These are phyloP conservation scores for Helicoverpa zea DNA, from an alignment of 1,140 invertebrate species.

Conservation along the genomic window DNA sequence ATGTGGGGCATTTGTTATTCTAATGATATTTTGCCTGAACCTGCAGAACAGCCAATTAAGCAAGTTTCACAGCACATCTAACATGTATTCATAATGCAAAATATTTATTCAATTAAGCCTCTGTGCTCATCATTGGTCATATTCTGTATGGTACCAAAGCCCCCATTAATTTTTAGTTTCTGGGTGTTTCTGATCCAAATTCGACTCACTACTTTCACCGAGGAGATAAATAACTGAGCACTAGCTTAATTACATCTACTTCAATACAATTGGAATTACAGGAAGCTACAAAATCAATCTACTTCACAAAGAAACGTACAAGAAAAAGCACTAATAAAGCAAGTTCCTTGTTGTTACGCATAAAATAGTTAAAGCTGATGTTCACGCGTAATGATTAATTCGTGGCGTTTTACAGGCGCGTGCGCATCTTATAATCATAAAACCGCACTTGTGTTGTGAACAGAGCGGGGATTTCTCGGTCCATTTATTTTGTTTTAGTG, in stretches of 20 bases:
- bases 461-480: constrained; percentile 61
- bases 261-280: too few species aligned
- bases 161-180: too few species aligned
- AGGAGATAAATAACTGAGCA: too few species aligned
- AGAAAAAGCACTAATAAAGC: constrained; percentile 24
- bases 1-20: neutral
- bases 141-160: too few species aligned
- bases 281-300: neutral
- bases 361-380: constrained; percentile 52
- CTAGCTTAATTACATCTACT: too few species aligned
- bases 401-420: constrained; percentile 56
- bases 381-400: constrained; percentile 60
- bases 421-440: constrained; percentile 66
- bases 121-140: too few species aligned
- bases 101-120: too few species aligned
- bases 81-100: too few species aligned
- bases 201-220: too few species aligned
- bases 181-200: too few species aligned
- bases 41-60: too few species aligned
- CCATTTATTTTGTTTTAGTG: constrained; percentile 64
- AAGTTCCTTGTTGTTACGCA: constrained; percentile 22
- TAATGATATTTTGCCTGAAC: neutral
- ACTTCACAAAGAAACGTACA: neutral
- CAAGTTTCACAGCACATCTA: too few species aligned
- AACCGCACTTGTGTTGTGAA: constrained; percentile 57